Base-by-base conservation (phyloP, 2,113 vertebrate species). In the Cryptotis parvus region DNA sequence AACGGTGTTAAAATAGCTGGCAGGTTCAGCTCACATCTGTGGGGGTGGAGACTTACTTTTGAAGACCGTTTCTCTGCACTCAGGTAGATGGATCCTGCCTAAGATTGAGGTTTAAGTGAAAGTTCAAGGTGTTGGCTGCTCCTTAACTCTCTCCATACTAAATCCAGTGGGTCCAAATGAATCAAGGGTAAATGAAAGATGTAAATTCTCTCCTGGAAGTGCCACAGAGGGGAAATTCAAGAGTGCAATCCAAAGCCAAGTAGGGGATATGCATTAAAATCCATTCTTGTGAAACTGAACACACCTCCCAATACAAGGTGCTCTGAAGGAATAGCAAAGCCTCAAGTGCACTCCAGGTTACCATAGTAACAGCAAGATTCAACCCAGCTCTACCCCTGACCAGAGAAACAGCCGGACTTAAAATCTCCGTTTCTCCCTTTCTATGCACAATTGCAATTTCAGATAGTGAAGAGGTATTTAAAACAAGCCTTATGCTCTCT, bases 261-360 rank as follows among this genome's bases (percentile, higher is more conserved):
- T 26, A 3, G 31, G 20, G 4, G 77, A 29, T 7, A 66, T 22
- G 8, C 3, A 26, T 26, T 31, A 33, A 45, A 78, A 81, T 12
- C 9, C 45, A 22, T 11, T 8, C 49, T 65, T 9, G 24, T 9
- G 26, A 15, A 35, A 11, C 26, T 69, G 3, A 29, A 12, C 10
- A 1, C 3, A 11, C 31, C 4, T 37, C 18, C 29, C 1, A 63
- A 52, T n/a, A 16, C 31, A 49, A 68, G 18, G 3, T 10, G 0
- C 14, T 27, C 9, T 27, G 29, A 16, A 85, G 55, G 45, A 84
- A 45, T 72, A 8, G 4, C n/a, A 31, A 22, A 29, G 63, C 29
- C 63, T 65, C 63, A 37, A 1, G 66, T 78, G 5, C 0, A 20
- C 14, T 41, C 3, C 27, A 24, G 1, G 29, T 90, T 58, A n/a